Evolutionary conservation across 2,797 vertebrate genomes (phyloP), one percentile per base, ranked within the genome.

Genomic region (Meriones psammophilus): DNA sequence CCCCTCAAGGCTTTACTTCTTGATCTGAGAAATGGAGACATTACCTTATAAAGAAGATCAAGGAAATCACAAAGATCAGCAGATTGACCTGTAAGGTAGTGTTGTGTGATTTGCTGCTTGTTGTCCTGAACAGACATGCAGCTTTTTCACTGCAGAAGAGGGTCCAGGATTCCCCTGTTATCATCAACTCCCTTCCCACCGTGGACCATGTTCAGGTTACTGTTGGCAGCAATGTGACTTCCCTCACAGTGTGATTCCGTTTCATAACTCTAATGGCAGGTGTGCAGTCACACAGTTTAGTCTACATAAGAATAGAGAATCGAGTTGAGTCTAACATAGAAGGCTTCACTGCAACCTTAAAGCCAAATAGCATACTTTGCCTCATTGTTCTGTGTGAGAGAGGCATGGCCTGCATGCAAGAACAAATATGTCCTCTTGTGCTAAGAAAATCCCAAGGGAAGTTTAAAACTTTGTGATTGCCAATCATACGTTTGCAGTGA

Each of bases 1-100:
- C 20, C 18, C 64, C 1, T n/a, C 6, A 15, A 77, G 22, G 15
- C 39, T 89, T 33, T 77, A 56, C 33, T 58, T 95, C 30, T 39
- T 96, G 18, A 73, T 92, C 89, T 56, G 8, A 89, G 6, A 80
- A 90, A 76, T 94, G 86, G 33, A 58, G 46, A 69, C 5, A 73
- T 36, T 84, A 36, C 36, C 24, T 5, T 69, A 3, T 76, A 73
- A 3, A 91, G 22, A 92, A 69, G 46, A 71, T 84, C 28, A 74
- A 80, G 3, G 64, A 76, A 46, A 9, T 95, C 42, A 33, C 12
- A 8, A 1, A 1, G 15, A 20, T 62, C 46, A 90, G 6, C 58
- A 87, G 54, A 56, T 24, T 76, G 81, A 78, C 56, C n/a, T 71
- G 0, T 54, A 50, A 79, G 86, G 73, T 7, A 54, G n/a, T 74